phyloP scores from a whole-genome alignment of 2,888 invertebrate genomes.

The Orchesella flavescens region DNA sequence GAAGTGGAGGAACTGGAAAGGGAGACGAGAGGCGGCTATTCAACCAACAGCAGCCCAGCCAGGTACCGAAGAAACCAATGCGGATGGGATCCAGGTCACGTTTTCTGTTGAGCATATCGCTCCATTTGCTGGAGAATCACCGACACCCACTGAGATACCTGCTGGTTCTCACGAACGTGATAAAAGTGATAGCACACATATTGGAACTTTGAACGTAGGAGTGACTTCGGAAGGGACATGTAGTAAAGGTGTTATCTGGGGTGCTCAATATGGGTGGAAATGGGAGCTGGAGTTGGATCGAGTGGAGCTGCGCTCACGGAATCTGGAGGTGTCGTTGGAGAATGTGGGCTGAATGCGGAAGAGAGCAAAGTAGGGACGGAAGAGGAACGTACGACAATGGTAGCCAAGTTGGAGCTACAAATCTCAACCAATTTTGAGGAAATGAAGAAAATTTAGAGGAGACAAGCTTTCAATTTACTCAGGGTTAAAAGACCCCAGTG shows the following conservation, averaged over 20 bases:
- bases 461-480: conserved; percentile 61
- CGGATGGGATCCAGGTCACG: not conserved
- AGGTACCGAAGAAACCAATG: too few relatives aligned
- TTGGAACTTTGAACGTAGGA: not conserved
- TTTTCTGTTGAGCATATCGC: not conserved
- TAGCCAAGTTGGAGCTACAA: conserved; percentile 30
- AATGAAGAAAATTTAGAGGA: conserved; percentile 62
- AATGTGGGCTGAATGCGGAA: not conserved
- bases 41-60: too few relatives aligned
- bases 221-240: too few relatives aligned
- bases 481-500: conserved; percentile 63
- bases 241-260: too few relatives aligned
- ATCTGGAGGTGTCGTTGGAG: not conserved
- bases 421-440: conserved; percentile 65
- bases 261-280: not conserved
- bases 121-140: not conserved
- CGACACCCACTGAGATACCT: too few relatives aligned
- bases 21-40: not conserved
- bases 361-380: conserved; percentile 5
- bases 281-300: not conserved
- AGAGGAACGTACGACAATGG: conserved; percentile 18
- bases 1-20: not conserved
- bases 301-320: not conserved
- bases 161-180: too few relatives aligned
- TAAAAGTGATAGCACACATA: too few relatives aligned